Percentiles rank a stretch among this genome's conserved stretches.
Conservation (phyloP, 1,140 invertebrate species). For the Sitophilus oryzae region DNA sequence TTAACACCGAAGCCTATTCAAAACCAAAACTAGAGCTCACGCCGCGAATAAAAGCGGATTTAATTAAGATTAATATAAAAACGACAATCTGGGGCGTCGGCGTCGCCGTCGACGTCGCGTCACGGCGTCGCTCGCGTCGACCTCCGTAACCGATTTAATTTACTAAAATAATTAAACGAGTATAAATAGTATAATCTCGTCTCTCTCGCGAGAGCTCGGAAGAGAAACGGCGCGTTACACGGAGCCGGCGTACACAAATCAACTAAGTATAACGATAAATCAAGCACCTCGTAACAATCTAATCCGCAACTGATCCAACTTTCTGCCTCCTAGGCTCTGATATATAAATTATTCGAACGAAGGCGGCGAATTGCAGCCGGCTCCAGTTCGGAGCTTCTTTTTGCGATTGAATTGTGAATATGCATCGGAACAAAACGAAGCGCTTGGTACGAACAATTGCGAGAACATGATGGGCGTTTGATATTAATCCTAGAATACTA, state of each 20-base stretch:
- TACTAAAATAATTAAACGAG: constrained; percentile 28
- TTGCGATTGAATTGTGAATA: no score
- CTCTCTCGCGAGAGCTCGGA: constrained; percentile 3
- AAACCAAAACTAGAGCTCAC: no score
- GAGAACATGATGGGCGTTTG: no score
- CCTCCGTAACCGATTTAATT: constrained; percentile 25
- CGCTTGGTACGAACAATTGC: no score
- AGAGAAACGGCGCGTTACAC: constrained; percentile 24
- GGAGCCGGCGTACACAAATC: constrained; percentile 26
- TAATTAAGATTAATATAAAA: constrained; percentile 13
- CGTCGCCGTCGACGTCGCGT: constrained; percentile 4
- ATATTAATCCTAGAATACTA: no score
- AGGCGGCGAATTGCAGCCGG: background rate
- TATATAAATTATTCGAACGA: background rate
- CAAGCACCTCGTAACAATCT: constrained; percentile 30
- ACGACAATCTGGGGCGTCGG: constrained; percentile 3
- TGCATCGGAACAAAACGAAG: no score
- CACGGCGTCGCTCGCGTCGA: constrained; percentile 7
- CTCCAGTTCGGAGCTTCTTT: no score
- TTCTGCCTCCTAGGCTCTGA: constrained; percentile 9
- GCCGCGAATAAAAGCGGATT: background rate
- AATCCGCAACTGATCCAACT: constrained; percentile 27
- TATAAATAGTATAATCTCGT: constrained; percentile 29
- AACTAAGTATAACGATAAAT: constrained; percentile 31
- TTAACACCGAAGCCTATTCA: no score